Evolutionary conservation across 2,797 vertebrate species (phyloP), one percentile per base, ranked within the genome.

Genomic region (Linurgus olivaceus): DNA sequence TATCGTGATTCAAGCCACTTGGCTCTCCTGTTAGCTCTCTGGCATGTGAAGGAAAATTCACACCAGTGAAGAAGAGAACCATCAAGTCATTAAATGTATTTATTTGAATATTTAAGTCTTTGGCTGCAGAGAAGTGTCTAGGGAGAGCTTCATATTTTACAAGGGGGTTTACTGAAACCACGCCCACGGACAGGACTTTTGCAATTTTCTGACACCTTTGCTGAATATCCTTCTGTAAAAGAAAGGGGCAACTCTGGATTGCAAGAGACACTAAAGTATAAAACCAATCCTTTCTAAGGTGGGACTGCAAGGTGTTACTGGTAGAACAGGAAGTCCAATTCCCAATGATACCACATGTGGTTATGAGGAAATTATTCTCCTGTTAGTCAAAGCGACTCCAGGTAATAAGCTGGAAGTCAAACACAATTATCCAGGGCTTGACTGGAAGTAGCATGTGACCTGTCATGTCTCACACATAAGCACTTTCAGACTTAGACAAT

Each of bases 1-100:
- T 94, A 78, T 75, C 35, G 37, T 93, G 77, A 94, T 86, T 84
- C 81, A 83, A 58, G 50, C 42, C 77, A 58, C 35, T 96, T 97
- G 88, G 92, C 78, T 95, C 52, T 88, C 79, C 37, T 62, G 26
- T 93, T 63, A 76, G 51, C 42, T 93, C 78, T 91, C 33, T 92
- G 95, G 88, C 54, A 0, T 50, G 20, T 86, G 86, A 62, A 90
- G 72, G 48, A 96, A 96, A 96, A 92, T 87, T 93, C 86, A 87
- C 94, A 94, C 84, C 75, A 85, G 17, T 57, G 40, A 76, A 87
- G 57, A 78, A 75, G 63, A 81, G 94, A 92, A 88, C 25, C 40
- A 61, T 66, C 3, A 0, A 65, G 57, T 79, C 44, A 67, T 72
- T 95, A 94, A 95, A 89, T 77, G 91, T 91, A 94, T 93, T 95